Evolutionary conservation across 2,113 vertebrate genomes (phyloP), one percentile per base, ranked within the genome.

Genomic region (Aphelocoma coerulescens): DNA sequence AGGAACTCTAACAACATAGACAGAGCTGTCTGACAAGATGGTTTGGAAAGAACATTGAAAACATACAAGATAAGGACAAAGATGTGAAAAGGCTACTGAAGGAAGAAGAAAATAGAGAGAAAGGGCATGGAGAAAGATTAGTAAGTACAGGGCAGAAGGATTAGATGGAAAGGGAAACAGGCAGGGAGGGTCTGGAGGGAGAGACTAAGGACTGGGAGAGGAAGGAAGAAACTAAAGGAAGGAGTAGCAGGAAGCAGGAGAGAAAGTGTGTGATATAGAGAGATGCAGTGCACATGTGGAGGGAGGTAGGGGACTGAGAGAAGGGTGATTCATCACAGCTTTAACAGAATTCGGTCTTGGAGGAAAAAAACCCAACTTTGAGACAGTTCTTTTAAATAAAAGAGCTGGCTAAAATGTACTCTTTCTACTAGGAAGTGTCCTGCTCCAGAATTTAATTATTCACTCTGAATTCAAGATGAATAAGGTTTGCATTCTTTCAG

Each of bases 121-220:
- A 85, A 61, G 16, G 9, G 7, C 4, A 39, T 14, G 14, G 24
- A 80, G 72, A 63, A 19, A 72, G 21, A 54, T 68, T 14, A 66
- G 57, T 14, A 58, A 10, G 4, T 17, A 52, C 18, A 67, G 52
- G 32, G 27, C 6, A 48, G 41, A 82, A 5, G 16, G 17, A 69
- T 71, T n/a, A 37, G 16, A 21, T 16, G 20, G 44, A 65, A 90
- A 73, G 14, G 2, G 17, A 77, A 67, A 68, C 0, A 9, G 13
- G 27, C 6, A 49, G 8, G 11, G 19, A 39, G 3, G 1, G 3
- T 59, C 5, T 2, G 10, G 35, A 55, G 7, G 4, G 22, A 37
- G 9, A 54, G 12, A 28, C 9, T 10, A 13, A 43, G 30, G 24
- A 74, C n/a, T 32, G 5, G 6, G 10, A 62, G 16, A 35, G 9